phyloP scores from a whole-genome alignment of 2,113 vertebrate species.

The Bufo gargarizans region DNA sequence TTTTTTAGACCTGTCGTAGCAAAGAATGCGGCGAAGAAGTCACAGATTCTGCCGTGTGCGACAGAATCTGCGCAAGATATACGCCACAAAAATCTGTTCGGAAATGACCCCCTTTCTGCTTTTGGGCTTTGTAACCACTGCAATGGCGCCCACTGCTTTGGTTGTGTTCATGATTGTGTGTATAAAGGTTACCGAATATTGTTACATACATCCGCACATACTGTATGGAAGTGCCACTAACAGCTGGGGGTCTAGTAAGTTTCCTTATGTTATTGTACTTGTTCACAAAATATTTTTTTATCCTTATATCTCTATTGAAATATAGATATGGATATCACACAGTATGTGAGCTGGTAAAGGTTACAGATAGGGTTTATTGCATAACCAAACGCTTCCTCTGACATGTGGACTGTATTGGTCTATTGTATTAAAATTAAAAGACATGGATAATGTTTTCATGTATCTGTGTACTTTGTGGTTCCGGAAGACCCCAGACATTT shows the following conservation, averaged over 20 bases:
- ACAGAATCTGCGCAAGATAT: too few species aligned
- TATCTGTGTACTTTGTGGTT: neutral
- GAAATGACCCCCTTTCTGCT: neutral
- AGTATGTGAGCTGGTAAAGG: neutral
- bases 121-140: neutral
- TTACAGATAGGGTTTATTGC: neutral
- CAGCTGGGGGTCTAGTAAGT: too few species aligned
- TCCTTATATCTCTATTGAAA: neutral
- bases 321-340: neutral
- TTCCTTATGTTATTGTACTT: too few species aligned
- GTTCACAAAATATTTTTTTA: neutral
- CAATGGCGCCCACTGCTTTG: neutral
- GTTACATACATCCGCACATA: neutral
- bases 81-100: too few species aligned
- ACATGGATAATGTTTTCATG: slow-evolving; percentile 18
- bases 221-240: neutral
- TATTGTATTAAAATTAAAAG: neutral
- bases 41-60: too few species aligned
- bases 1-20: too few species aligned
- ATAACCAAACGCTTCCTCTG: neutral
- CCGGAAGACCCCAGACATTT: neutral
- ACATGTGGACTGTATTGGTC: neutral
- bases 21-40: too few species aligned
- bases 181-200: neutral
- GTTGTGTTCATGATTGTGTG: neutral